Percentiles rank a stretch among this genome's conserved stretches.
phyloP scores from a whole-genome alignment of 2,113 vertebrate species.

The Oxyruncus cristatus region DNA sequence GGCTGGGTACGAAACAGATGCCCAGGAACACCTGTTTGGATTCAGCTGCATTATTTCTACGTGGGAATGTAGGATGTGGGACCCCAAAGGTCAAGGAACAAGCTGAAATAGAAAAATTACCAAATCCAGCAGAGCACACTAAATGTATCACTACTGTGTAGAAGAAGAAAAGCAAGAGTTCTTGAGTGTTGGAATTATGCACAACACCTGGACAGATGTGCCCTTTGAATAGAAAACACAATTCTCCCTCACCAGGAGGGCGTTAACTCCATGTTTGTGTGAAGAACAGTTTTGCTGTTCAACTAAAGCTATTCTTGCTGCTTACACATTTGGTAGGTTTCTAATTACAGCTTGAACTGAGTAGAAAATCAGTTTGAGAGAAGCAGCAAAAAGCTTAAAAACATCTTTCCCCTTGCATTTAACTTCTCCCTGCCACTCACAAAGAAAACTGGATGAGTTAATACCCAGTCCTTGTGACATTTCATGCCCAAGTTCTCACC shows the following conservation, averaged over 20 bases:
- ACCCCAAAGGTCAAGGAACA: not conserved
- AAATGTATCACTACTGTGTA: not conserved
- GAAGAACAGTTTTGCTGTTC: not conserved
- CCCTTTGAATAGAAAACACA: not conserved
- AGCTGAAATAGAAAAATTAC: not conserved
- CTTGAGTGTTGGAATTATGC: rapidly evolving
- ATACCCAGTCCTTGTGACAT: not conserved
- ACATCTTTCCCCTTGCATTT: not conserved
- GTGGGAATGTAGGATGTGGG: not conserved
- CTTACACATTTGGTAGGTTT: not conserved
- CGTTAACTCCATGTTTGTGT: not conserved
- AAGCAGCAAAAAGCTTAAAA: not conserved
- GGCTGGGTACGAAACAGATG: not conserved
- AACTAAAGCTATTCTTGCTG: not conserved
- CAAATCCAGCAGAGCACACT: not conserved
- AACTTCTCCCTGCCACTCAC: not conserved
- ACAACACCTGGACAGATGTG: not conserved
- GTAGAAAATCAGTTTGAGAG: not conserved
- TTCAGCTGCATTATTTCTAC: not conserved
- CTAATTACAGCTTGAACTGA: not conserved
- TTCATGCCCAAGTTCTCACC: not conserved
- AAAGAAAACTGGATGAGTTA: not conserved
- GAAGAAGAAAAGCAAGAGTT: not conserved
- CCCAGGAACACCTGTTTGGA: not conserved
- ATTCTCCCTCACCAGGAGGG: not conserved